Percentiles rank a stretch among this genome's conserved stretches.
Evolutionary conservation across 2,797 vertebrate species (phyloP).

Genomic region (Diglossa cyanea): DNA sequence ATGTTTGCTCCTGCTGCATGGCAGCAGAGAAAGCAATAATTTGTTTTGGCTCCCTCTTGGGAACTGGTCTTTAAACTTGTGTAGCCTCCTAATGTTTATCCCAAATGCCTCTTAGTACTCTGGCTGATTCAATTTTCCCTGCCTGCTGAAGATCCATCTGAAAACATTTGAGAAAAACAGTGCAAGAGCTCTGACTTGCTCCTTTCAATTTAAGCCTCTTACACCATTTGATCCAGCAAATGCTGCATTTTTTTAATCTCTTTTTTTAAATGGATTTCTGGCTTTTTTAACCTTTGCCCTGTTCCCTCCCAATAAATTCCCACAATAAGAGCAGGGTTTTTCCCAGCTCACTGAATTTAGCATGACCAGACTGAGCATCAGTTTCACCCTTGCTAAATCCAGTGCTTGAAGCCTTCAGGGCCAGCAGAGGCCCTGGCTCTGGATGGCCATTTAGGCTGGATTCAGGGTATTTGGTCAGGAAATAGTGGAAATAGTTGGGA

Average conservation of each 20-base stretch:
- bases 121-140: not conserved
- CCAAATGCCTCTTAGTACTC: not conserved
- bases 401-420: not conserved
- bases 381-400: not conserved
- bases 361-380: not conserved
- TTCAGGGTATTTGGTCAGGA: not conserved
- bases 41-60: not conserved
- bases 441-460: not conserved
- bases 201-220: conserved; percentile 10
- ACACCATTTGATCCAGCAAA: not conserved
- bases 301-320: not conserved
- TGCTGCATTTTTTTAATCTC: not conserved
- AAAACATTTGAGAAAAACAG: not conserved
- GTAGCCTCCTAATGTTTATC: not conserved
- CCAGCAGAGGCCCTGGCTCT: not conserved
- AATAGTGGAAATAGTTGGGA: not conserved
- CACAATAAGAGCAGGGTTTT: not conserved
- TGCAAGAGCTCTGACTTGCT: not conserved
- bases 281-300: not conserved
- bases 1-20: not conserved
- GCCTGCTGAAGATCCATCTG: not conserved
- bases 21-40: not conserved
- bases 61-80: not conserved
- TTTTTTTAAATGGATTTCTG: not conserved
- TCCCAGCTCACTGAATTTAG: not conserved